Evolutionary conservation across 1,140 invertebrate genomes (phyloP), one percentile per base, ranked within the genome.

Genomic region (Maniola jurtina): DNA sequence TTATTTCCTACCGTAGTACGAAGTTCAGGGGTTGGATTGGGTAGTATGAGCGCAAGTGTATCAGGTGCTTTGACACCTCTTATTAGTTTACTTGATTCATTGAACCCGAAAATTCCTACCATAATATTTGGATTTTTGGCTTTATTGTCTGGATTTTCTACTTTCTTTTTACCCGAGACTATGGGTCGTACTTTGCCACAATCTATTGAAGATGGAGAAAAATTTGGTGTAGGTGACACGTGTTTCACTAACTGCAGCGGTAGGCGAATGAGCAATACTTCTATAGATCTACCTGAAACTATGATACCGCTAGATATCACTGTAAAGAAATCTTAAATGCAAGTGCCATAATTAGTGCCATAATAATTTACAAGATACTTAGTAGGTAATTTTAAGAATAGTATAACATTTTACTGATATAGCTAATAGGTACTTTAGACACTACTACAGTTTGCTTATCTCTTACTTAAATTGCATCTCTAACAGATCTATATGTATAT

Each of bases 31-130:
- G 95, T 97, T 1, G 94, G 96, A 34, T 89, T 96, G 0, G 96
- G 97, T 58, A 96, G 97, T 76, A 97, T 97, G 76, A 96, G 96
- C 92, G 96, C 96, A 14, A 97, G 96, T 79, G 94, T 96, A 0
- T 95, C 96, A 4, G 96, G 95, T 64, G 95, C 97, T 64, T 82
- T 97, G 4, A 95, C 96, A 3, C 96, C 96, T 4, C 95, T 96
- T 68, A 94, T 97, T 14, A 97, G 78, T 91, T 85, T 84, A 16
- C 82, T 95, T 84, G 94, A 94, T 34, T 93, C 93, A 34, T 88
- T 96, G 0, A 94, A 95, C 16, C 88, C 94, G 0, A 91, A 93
- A 13, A 90, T 97, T 14, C 96, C 96, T 8, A 91, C 97, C 0
- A 78, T 95, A 3, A 93, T 97, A 10, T 91, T 98, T 64, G 96